A percentile compares a stretch with the other conserved stretches of the same genome.
Conservation (phyloP, 2,888 invertebrate genomes). For the Bugulina stolonifera region DNA sequence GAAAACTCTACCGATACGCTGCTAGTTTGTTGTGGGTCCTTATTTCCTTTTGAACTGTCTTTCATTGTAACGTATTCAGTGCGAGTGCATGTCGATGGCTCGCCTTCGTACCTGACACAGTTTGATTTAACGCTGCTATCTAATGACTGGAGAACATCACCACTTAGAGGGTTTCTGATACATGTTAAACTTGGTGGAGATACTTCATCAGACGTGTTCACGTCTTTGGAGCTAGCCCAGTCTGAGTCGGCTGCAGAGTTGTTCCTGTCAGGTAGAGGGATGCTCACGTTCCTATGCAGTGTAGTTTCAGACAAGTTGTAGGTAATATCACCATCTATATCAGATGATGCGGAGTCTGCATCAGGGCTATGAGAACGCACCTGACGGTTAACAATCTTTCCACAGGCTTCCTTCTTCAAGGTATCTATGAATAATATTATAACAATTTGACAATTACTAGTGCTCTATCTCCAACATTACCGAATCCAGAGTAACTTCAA, state of each 20-base stretch:
- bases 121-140: background rate
- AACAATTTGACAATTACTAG: no score
- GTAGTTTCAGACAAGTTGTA: background rate
- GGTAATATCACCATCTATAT: background rate
- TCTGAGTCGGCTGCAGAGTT: background rate
- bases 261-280: background rate
- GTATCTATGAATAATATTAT: no score
- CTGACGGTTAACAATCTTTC: no score
- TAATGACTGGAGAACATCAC: background rate
- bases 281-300: background rate
- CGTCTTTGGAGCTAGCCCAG: background rate
- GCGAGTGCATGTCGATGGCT: background rate
- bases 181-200: background rate
- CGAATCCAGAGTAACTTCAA: no score
- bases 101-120: background rate
- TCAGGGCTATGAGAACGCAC: no score
- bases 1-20: background rate
- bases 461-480: no score
- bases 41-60: background rate
- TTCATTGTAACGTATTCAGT: background rate
- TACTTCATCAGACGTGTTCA: background rate
- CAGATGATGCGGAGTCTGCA: background rate
- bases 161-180: background rate
- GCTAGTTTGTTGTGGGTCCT: background rate
- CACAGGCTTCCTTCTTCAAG: no score